Conservation (phyloP, 2,888 invertebrate species). For the Melanchra persicariae region DNA sequence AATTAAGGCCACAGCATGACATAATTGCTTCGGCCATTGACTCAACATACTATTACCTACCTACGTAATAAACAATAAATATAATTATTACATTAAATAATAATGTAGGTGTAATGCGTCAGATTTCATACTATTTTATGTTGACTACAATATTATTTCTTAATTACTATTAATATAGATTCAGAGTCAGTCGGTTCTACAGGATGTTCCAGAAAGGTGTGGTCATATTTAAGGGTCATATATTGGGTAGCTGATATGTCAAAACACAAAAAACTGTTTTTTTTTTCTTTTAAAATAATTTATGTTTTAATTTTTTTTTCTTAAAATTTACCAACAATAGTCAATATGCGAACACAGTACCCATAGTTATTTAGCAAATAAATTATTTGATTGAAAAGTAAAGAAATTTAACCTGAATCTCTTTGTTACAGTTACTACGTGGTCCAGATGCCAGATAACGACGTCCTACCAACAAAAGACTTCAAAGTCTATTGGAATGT, state of each 20-base stretch:
- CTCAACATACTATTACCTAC: constrained; percentile 9
- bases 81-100: constrained; percentile 13
- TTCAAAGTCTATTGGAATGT: constrained; percentile 94
- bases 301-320: too few relatives aligned
- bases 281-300: too few relatives aligned
- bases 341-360: too few relatives aligned
- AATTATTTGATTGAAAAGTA: too few relatives aligned
- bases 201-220: too few relatives aligned
- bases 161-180: neutral
- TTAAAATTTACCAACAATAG: too few relatives aligned
- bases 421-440: constrained; percentile 81
- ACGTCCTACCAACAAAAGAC: constrained; percentile 70
- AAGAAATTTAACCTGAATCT: neutral
- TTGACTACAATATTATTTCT: neutral
- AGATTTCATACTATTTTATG: constrained; percentile 2
- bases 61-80: constrained; percentile 7
- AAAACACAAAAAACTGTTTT: too few relatives aligned
- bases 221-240: too few relatives aligned
- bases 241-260: too few relatives aligned
- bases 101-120: constrained; percentile 20
- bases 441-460: constrained; percentile 77
- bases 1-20: constrained; percentile 42
- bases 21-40: constrained; percentile 40
- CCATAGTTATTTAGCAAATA: too few relatives aligned
- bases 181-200: neutral